Evolutionary conservation across 2,113 vertebrate species (phyloP).

Genomic region (Ahaetulla prasina): DNA sequence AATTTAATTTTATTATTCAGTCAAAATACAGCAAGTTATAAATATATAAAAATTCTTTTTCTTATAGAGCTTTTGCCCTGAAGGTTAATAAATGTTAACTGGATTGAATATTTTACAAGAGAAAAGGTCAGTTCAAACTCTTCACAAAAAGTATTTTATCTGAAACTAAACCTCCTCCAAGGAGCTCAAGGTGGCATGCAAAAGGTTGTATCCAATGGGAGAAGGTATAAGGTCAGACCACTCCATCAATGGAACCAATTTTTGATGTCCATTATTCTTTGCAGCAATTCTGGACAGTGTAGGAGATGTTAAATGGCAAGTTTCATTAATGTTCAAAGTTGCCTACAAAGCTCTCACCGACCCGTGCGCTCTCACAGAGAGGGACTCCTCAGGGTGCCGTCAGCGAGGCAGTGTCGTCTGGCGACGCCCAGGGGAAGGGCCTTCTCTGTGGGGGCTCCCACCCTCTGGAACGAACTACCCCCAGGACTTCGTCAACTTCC

Average conservation of each 20-base stretch:
- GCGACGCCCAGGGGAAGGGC: no score
- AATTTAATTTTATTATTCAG: constrained; percentile 3
- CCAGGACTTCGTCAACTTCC: no score
- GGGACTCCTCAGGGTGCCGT: no score
- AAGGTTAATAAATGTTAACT: neutral
- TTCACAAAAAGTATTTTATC: neutral
- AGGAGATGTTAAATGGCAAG: neutral
- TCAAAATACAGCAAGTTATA: neutral
- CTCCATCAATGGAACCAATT: neutral
- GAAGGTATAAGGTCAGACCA: neutral
- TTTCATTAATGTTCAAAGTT: neutral
- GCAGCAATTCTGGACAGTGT: neutral
- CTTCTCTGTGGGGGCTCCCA: no score
- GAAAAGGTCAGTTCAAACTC: constrained; percentile 8
- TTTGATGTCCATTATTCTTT: neutral
- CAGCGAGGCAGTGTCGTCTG: no score
- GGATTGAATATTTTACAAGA: constrained; percentile 10
- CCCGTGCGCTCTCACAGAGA: no score
- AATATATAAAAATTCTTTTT: neutral
- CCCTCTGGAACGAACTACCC: no score
- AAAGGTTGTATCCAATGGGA: neutral
- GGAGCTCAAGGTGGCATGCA: neutral
- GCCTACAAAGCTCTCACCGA: neutral
- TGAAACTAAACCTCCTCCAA: neutral
- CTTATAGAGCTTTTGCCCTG: neutral